Percentiles rank a stretch among this genome's conserved stretches.
phyloP scores from a whole-genome alignment of 2,888 invertebrate genomes.

The Trissonchulus sp. region DNA sequence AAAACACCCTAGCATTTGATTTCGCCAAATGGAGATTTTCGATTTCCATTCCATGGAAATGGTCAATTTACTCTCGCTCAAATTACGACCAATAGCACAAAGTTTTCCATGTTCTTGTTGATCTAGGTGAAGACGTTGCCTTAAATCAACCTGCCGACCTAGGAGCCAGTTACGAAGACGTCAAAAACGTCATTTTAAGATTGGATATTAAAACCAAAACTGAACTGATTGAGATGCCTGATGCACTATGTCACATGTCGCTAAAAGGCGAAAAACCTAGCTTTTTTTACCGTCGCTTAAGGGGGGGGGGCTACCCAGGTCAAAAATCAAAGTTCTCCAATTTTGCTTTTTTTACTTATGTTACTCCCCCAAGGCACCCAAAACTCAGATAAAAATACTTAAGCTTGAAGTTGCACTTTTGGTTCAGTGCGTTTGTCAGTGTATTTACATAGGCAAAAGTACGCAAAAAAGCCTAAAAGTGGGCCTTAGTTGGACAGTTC shows the following conservation, averaged over 20 bases:
- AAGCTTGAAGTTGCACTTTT: no score
- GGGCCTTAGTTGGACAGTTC: no score
- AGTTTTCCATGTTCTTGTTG: not conserved
- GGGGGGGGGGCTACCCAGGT: no score
- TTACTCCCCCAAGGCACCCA: no score
- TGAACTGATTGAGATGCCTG: slow-evolving; percentile 3
- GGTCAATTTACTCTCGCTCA: not conserved
- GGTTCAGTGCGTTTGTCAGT: no score
- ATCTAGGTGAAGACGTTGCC: not conserved
- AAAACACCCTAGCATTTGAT: not conserved
- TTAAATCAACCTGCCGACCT: not conserved
- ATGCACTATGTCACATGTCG: not conserved
- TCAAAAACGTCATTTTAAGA: not conserved
- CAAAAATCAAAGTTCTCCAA: no score
- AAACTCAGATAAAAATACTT: no score
- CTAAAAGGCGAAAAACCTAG: not conserved
- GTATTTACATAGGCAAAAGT: no score
- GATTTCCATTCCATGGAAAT: no score
- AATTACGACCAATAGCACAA: not conserved
- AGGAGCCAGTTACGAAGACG: not conserved
- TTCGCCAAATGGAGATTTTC: not conserved
- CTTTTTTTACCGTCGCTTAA: not conserved
- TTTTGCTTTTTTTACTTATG: no score
- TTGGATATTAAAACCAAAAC: not conserved
- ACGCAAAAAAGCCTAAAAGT: no score